A percentile compares a stretch with the other conserved stretches of the same genome.
Evolutionary conservation across 2,113 vertebrate species (phyloP).

Genomic region (Periophthalmus modestus): DNA sequence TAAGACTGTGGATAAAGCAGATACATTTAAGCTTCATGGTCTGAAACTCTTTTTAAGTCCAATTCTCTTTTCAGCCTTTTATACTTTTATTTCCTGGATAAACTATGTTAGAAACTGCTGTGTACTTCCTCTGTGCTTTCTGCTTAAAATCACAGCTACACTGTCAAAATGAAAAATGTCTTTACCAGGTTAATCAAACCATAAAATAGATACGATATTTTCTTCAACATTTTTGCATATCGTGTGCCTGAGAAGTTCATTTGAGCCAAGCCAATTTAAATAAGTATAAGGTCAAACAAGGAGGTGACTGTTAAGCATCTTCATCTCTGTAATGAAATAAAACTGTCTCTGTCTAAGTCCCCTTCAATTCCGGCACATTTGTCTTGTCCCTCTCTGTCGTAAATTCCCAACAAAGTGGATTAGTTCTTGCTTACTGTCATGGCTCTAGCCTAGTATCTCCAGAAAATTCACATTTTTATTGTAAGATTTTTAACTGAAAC

Average conservation of each 20-base stretch:
- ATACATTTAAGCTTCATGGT: not conserved
- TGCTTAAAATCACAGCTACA: not conserved
- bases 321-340: not conserved
- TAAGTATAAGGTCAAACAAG: not conserved
- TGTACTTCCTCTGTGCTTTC: too few species aligned
- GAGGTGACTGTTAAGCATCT: not conserved
- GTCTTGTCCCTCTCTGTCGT: conserved; percentile 16
- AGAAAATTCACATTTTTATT: not conserved
- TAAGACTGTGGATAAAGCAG: not conserved
- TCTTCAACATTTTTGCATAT: not conserved
- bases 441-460: not conserved
- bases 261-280: not conserved
- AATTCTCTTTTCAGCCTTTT: not conserved
- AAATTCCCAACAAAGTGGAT: conserved; percentile 24
- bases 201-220: too few species aligned
- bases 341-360: not conserved
- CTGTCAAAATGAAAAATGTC: not conserved
- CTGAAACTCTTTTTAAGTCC: not conserved
- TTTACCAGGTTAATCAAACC: not conserved
- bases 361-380: conserved; percentile 8
- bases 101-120: too few species aligned
- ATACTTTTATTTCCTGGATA: not conserved
- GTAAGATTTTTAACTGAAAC: conserved; percentile 15
- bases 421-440: not conserved
- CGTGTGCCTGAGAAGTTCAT: not conserved